phyloP scores from a whole-genome alignment of 1,140 invertebrate species.

The Lutraria rhynchaena region DNA sequence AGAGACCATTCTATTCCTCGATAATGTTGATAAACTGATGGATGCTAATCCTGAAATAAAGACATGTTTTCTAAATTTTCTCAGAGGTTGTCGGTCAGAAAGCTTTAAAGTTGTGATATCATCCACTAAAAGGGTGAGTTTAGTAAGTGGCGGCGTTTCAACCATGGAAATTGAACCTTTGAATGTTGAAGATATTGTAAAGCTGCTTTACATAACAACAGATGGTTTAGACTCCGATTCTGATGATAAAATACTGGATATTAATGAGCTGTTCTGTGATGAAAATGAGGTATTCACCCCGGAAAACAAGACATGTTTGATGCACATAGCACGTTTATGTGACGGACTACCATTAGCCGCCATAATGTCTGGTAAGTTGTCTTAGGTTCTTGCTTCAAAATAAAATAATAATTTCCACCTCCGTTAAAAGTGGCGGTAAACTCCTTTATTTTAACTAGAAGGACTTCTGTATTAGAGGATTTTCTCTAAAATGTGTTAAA shows the following conservation, averaged over 20 bases:
- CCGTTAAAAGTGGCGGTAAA: too few relatives aligned
- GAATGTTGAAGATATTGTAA: neutral
- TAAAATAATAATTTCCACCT: too few relatives aligned
- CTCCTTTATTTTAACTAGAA: too few relatives aligned
- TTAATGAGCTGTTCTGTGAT: neutral
- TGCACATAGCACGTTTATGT: neutral
- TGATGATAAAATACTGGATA: neutral
- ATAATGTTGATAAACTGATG: conserved; percentile 21
- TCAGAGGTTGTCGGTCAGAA: too few relatives aligned
- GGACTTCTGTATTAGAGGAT: too few relatives aligned
- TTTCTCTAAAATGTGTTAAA: too few relatives aligned
- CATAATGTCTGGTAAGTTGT: conserved; percentile 21
- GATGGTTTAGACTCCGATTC: neutral
- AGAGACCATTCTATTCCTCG: neutral
- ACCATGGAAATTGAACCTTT: neutral
- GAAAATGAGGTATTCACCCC: neutral
- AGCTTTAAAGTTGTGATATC: too few relatives aligned
- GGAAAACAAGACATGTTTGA: neutral
- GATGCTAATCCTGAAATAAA: neutral
- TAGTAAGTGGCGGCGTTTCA: too few relatives aligned
- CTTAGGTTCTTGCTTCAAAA: too few relatives aligned
- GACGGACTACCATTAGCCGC: conserved; percentile 25
- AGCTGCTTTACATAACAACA: neutral
- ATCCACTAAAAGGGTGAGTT: too few relatives aligned
- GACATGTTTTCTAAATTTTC: neutral